Evolutionary conservation across 2,888 invertebrate species (phyloP), one percentile per base, ranked within the genome.

Genomic region (Cephonodes hylas): DNA sequence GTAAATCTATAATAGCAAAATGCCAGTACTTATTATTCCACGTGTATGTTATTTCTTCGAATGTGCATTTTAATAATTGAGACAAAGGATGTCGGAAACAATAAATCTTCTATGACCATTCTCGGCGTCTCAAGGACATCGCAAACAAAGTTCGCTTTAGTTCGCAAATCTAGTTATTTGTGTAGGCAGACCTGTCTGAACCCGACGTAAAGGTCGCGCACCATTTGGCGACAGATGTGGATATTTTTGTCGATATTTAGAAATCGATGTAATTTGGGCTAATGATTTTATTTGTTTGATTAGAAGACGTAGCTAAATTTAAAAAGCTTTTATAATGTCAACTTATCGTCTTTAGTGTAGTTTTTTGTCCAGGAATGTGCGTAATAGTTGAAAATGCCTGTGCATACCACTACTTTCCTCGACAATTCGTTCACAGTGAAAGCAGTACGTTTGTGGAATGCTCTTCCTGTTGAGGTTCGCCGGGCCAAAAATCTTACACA

Each of bases 171-270:
- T 70, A 73, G 68, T 67, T 66, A 63, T 66, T 66, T 66, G 75
- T 72, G 80, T 80, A 72, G 80, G 75, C 72, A 74, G 66, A 75
- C 75, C 65, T 67, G 77, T 69, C 42, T 64, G 48, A 60, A 48
- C 48, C n/a, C n/a, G 42, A n/a, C 34, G 6, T 18, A 38, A 58
- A 38, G 57, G 34, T 6, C 20, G 38, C 8, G 25, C 2, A 18
- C 1, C 15, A n/a, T 27, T 53, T 53, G 7, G 15, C 27, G 8
- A 53, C 53, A 53, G 10, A 53, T 31, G 27, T 53, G 22, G 2
- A n/a, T 38, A 4, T 8, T 22, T 53, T 15, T 53, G 8, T 46
- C 8, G n/a, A n/a, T 46, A 18, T 27, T 2, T 1, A 3, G 1
- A 42, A 42, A 42, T 46, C 34, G n/a, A 38, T 38, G 4, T 38